A percentile compares a stretch with the other conserved stretches of the same genome.
phyloP scores from a whole-genome alignment of 2,888 invertebrate species.

The Autographa pulchrina region DNA sequence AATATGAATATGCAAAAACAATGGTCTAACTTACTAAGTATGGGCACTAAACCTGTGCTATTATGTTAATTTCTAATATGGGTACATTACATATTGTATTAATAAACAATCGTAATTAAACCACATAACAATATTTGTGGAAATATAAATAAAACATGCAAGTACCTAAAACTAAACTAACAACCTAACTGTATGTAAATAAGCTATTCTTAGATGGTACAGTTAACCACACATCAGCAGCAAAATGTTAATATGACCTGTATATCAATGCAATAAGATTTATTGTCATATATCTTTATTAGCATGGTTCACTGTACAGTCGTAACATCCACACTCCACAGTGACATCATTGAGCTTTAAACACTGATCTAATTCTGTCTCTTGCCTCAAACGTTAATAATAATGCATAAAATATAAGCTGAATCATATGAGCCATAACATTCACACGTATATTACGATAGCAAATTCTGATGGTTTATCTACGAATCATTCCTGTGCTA shows the following conservation, averaged over 20 bases:
- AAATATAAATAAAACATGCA: neutral
- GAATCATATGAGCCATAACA: constrained; percentile 23
- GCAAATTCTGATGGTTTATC: neutral
- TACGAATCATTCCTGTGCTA: neutral
- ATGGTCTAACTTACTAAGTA: no score
- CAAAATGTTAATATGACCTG: neutral
- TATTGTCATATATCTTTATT: neutral
- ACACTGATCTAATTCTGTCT: constrained; percentile 38
- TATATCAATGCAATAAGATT: neutral
- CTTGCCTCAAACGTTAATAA: constrained; percentile 31
- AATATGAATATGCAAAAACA: neutral
- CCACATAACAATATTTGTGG: neutral
- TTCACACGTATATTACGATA: neutral
- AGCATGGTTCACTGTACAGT: constrained; percentile 10
- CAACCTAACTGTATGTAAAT: no score
- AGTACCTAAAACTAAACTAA: no score
- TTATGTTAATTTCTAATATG: no score
- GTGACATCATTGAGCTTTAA: constrained; percentile 43
- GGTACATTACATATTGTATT: no score
- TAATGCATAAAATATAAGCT: constrained; percentile 36
- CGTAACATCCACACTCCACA: constrained; percentile 5
- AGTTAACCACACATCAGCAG: neutral
- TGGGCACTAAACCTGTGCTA: no score
- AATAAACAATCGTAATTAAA: neutral
- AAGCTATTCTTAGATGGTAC: neutral